Evolutionary conservation across 1,140 invertebrate species (phyloP).

Genomic region (Drosophila kohkoa): DNA sequence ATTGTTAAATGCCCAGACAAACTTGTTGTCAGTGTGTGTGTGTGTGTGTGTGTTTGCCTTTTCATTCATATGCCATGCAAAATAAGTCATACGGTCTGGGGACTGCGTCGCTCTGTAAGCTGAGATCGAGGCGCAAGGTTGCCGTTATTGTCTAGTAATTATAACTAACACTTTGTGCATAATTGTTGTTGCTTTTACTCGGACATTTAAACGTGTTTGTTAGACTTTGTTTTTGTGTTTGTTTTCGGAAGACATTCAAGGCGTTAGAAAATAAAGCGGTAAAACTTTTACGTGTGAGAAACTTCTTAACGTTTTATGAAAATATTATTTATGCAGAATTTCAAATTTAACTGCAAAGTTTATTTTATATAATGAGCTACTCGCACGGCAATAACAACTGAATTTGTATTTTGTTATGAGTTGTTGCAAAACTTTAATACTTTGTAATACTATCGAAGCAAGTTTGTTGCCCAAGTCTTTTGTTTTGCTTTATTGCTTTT

Average conservation of each 20-base stretch:
- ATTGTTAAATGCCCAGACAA: slow-evolving; percentile 51
- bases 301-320: not conserved
- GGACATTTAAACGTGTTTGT: slow-evolving; percentile 36
- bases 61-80: slow-evolving; percentile 69
- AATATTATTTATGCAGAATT: not conserved
- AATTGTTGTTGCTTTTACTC: slow-evolving; percentile 43
- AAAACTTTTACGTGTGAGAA: slow-evolving; percentile 11
- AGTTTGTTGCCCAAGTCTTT: slow-evolving; percentile 71
- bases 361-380: not conserved
- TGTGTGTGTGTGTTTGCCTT: slow-evolving; percentile 53
- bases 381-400: not conserved
- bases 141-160: slow-evolving; percentile 80
- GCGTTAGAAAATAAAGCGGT: slow-evolving; percentile 22
- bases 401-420: not conserved
- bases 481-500: slow-evolving; percentile 37
- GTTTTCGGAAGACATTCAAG: slow-evolving; percentile 10
- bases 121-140: slow-evolving; percentile 77
- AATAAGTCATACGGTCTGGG: slow-evolving; percentile 51
- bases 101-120: slow-evolving; percentile 52
- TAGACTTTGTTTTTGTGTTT: slow-evolving; percentile 5
- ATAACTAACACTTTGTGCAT: slow-evolving; percentile 61
- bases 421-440: slow-evolving; percentile 6
- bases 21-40: slow-evolving; percentile 22
- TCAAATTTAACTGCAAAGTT: too few relatives aligned
- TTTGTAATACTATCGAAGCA: slow-evolving; percentile 25